phyloP scores from a whole-genome alignment of 1,140 invertebrate species.

The Drosophila ficusphila region DNA sequence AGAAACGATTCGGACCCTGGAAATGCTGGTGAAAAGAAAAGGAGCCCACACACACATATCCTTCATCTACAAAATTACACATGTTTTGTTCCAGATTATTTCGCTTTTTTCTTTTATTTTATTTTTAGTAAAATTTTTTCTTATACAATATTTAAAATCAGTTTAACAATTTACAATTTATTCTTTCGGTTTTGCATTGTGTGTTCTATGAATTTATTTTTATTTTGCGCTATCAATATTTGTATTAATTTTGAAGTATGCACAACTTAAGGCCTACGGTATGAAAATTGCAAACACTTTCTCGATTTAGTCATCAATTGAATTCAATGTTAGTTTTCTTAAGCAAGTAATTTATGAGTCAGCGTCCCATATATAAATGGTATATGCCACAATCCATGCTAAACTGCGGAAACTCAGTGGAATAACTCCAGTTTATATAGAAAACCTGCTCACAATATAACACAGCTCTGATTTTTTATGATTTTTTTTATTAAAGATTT shows the following conservation, averaged over 20 bases:
- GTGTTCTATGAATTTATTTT: slow-evolving; percentile 33
- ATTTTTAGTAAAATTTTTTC: slow-evolving; percentile 76
- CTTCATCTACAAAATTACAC: not conserved
- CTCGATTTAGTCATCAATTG: slow-evolving; percentile 22
- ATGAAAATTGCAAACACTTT: slow-evolving; percentile 70
- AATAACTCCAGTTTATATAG: slow-evolving; percentile 51
- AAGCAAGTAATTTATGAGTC: slow-evolving; percentile 46
- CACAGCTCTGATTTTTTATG: slow-evolving; percentile 69
- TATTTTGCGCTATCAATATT: slow-evolving; percentile 48
- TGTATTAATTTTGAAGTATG: slow-evolving; percentile 59
- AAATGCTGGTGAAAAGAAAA: slow-evolving; percentile 34
- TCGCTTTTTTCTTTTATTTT: slow-evolving; percentile 60
- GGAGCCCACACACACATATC: not conserved
- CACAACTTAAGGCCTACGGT: slow-evolving; percentile 77
- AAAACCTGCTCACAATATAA: slow-evolving; percentile 65
- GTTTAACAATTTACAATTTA: slow-evolving; percentile 79
- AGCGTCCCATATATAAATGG: slow-evolving; percentile 44
- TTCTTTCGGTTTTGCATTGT: slow-evolving; percentile 16
- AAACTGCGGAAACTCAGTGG: slow-evolving; percentile 18
- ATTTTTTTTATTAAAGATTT: slow-evolving; percentile 8
- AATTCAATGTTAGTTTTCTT: slow-evolving; percentile 27
- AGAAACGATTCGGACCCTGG: slow-evolving; percentile 17
- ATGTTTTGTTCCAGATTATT: slow-evolving; percentile 12
- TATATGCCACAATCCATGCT: slow-evolving; percentile 29
- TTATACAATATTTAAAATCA: slow-evolving; percentile 78